A percentile compares a stretch with the other conserved stretches of the same genome.
Evolutionary conservation across 2,113 vertebrate species (phyloP).

Genomic region (Pachyramphus minor): DNA sequence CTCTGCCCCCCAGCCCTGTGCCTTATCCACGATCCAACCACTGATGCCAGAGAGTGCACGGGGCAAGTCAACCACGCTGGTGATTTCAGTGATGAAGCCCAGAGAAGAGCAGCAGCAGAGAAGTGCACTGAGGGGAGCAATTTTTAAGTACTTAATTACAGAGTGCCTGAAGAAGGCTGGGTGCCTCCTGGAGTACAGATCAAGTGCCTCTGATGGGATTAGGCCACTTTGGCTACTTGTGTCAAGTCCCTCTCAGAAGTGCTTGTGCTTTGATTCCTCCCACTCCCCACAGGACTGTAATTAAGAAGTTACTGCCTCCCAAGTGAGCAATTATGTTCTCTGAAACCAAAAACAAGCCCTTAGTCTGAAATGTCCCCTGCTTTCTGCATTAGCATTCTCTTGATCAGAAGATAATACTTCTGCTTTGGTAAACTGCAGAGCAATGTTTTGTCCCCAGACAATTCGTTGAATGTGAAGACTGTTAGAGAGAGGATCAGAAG

Average conservation of each 20-base stretch:
- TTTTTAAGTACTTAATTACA: background rate
- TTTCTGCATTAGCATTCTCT: background rate
- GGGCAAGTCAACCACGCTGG: background rate
- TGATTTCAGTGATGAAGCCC: background rate
- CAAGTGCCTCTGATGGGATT: background rate
- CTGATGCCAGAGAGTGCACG: accelerated
- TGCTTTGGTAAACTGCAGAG: background rate
- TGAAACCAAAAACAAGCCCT: background rate
- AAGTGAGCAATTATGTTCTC: conserved; percentile 6
- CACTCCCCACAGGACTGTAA: background rate
- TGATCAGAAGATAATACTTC: background rate
- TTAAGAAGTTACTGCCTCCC: conserved; percentile 18
- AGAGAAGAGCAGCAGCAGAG: background rate
- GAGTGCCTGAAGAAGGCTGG: background rate
- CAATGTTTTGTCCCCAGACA: background rate
- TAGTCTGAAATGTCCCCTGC: background rate
- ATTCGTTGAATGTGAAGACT: background rate
- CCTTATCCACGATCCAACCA: background rate
- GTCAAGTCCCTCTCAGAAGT: background rate
- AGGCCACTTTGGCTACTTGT: background rate
- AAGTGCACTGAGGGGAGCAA: background rate
- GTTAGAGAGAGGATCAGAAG: background rate
- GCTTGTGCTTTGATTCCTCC: background rate
- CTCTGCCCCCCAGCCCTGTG: background rate
- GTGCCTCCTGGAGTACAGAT: background rate